These are phyloP conservation scores for Fistularia tabacaria DNA, from an alignment of 2,797 vertebrate species.

Conservation along the genomic window DNA sequence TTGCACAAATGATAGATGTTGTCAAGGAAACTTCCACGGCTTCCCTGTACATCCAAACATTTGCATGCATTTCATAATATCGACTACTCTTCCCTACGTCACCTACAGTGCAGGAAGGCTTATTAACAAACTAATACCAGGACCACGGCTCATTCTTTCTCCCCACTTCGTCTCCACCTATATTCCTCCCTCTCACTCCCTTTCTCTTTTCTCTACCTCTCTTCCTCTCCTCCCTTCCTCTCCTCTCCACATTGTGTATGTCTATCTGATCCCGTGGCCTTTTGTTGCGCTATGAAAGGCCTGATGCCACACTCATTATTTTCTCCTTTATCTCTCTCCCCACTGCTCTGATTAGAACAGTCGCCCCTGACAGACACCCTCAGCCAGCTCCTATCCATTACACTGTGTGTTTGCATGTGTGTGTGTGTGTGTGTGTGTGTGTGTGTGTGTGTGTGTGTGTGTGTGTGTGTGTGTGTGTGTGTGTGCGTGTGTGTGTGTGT, in stretches of 20 bases:
- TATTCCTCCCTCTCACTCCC: slow-evolving; percentile 14
- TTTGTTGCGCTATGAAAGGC: slow-evolving; percentile 79
- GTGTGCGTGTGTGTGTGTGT: too few relatives aligned
- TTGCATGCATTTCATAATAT: slow-evolving; percentile 41
- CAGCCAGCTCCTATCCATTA: slow-evolving; percentile 90
- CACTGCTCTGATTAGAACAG: slow-evolving; percentile 83
- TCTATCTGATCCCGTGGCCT: slow-evolving; percentile 78
- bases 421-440: slow-evolving; percentile 47
- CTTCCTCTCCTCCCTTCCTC: slow-evolving; percentile 66
- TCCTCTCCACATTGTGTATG: slow-evolving; percentile 76
- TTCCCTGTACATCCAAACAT: slow-evolving; percentile 35
- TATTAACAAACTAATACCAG: slow-evolving; percentile 63
- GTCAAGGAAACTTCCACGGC: slow-evolving; percentile 59
- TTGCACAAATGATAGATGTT: slow-evolving; percentile 56
- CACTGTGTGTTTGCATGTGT: slow-evolving; percentile 74
- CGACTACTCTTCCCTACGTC: slow-evolving; percentile 51
- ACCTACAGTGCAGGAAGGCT: slow-evolving; percentile 60
- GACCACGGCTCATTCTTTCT: slow-evolving; percentile 28
- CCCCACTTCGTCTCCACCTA: slow-evolving; percentile 18
- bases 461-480: too few relatives aligned
- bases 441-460: slow-evolving; percentile 3
- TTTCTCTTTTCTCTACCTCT: slow-evolving; percentile 44
- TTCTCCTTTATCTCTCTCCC: slow-evolving; percentile 84
- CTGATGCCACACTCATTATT: slow-evolving; percentile 83
- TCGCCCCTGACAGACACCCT: slow-evolving; percentile 84